Conservation (phyloP, 2,888 invertebrate species). For the Aphodius sticticus region DNA sequence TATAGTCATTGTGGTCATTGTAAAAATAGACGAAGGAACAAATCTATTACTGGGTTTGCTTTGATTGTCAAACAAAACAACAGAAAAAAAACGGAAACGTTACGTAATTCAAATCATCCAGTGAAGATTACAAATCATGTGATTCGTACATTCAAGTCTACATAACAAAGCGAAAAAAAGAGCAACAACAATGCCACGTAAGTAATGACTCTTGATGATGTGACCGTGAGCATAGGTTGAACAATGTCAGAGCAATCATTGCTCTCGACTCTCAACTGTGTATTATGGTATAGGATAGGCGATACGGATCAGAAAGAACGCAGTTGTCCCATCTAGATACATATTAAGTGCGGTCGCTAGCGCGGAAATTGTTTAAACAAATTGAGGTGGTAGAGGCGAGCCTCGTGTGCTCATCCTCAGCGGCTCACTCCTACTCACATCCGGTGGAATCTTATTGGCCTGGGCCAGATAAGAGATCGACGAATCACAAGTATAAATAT, state of each 20-base stretch:
- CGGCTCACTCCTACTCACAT: slow-evolving; percentile 43
- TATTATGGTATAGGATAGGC: neutral
- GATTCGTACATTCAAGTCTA: neutral
- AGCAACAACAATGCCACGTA: neutral
- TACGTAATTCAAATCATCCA: neutral
- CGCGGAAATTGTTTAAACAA: slow-evolving; percentile 18
- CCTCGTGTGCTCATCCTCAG: slow-evolving; percentile 28
- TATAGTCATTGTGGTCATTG: too few species aligned
- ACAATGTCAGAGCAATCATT: neutral
- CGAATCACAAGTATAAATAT: slow-evolving; percentile 47
- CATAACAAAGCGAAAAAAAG: neutral
- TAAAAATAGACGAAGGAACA: neutral
- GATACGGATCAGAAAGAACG: slow-evolving; percentile 4
- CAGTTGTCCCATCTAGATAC: neutral
- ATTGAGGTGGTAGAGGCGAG: slow-evolving; percentile 36
- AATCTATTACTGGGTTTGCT: neutral
- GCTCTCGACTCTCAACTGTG: neutral
- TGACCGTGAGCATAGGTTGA: slow-evolving; percentile 4
- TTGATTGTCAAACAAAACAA: neutral
- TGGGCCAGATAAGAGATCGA: slow-evolving; percentile 43
- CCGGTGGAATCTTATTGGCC: slow-evolving; percentile 53
- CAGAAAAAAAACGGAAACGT: neutral
- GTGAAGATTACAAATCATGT: neutral
- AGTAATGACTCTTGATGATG: neutral
- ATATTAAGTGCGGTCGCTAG: neutral